These are phyloP conservation scores for Xenopus laevis DNA, from an alignment of 2,113 vertebrate genomes.

Conservation along the genomic window DNA sequence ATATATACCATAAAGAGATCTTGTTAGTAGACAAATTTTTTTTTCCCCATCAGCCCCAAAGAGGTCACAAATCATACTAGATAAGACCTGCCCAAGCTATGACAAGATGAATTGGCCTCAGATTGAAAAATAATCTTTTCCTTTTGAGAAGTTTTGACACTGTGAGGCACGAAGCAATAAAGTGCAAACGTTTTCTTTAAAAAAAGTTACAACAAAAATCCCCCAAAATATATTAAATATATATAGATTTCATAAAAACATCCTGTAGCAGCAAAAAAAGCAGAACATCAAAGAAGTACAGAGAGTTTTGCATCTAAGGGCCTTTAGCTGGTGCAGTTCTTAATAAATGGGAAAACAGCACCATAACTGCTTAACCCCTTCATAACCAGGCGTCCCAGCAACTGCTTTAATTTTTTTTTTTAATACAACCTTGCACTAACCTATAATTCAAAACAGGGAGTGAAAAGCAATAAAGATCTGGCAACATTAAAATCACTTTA, in stretches of 20 bases:
- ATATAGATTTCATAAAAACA: constrained; percentile 30
- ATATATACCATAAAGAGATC: too few species aligned
- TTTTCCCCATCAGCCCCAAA: too few species aligned
- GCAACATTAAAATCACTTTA: too few species aligned
- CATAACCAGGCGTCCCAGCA: constrained; percentile 11
- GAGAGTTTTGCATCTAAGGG: constrained; percentile 2
- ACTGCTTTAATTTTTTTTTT: not conserved
- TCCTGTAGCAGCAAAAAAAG: constrained; percentile 33
- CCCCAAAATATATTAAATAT: too few species aligned
- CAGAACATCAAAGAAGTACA: not conserved
- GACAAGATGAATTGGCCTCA: not conserved
- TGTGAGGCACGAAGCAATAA: constrained; percentile 19
- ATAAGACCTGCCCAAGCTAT: not conserved
- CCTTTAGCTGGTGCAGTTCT: constrained; percentile 22
- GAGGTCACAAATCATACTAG: too few species aligned
- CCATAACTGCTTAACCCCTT: constrained; percentile 27
- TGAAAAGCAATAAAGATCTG: too few species aligned
- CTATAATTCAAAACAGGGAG: too few species aligned
- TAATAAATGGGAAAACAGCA: not conserved
- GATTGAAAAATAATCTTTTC: not conserved
- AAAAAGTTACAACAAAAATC: not conserved
- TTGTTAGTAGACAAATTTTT: too few species aligned
- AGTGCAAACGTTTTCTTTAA: constrained; percentile 32
- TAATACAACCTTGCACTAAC: too few species aligned
- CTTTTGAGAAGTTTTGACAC: constrained; percentile 17